Percentiles rank a stretch among this genome's conserved stretches.
Evolutionary conservation across 2,888 invertebrate genomes (phyloP).

Genomic region (Protodeltote pygarga): DNA sequence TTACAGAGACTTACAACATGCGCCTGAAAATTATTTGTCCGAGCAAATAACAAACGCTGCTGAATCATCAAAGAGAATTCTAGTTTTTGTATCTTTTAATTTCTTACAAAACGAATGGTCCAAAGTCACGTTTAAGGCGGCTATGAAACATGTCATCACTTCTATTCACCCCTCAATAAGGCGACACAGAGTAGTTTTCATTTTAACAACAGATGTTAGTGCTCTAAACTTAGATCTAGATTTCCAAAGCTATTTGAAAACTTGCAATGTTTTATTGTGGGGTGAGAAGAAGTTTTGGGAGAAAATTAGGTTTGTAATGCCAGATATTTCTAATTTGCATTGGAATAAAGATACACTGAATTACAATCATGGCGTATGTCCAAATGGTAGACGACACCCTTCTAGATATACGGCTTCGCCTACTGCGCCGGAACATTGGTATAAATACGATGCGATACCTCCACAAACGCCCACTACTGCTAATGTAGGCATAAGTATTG

Average conservation of each 20-base stretch:
- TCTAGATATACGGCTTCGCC: constrained; percentile 91
- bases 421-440: constrained; percentile 90
- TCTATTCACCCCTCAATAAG: constrained; percentile 89
- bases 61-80: constrained; percentile 89
- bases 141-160: constrained; percentile 90
- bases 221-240: constrained; percentile 91
- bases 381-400: constrained; percentile 87
- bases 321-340: constrained; percentile 89
- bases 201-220: constrained; percentile 89
- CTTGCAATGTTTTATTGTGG: constrained; percentile 91
- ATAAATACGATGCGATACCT: constrained; percentile 89
- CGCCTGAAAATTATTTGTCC: constrained; percentile 87
- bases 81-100: constrained; percentile 93
- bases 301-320: constrained; percentile 93
- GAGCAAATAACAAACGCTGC: constrained; percentile 88
- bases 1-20: constrained; percentile 89
- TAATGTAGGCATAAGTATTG: constrained; percentile 83
- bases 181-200: constrained; percentile 87
- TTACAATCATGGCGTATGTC: constrained; percentile 84
- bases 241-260: constrained; percentile 90
- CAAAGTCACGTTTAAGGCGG: constrained; percentile 92
- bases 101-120: constrained; percentile 95
- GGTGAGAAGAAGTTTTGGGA: constrained; percentile 96
- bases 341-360: constrained; percentile 87
- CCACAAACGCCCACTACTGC: constrained; percentile 84